phyloP scores from a whole-genome alignment of 2,797 vertebrate species.

The Sebastes oblongus region DNA sequence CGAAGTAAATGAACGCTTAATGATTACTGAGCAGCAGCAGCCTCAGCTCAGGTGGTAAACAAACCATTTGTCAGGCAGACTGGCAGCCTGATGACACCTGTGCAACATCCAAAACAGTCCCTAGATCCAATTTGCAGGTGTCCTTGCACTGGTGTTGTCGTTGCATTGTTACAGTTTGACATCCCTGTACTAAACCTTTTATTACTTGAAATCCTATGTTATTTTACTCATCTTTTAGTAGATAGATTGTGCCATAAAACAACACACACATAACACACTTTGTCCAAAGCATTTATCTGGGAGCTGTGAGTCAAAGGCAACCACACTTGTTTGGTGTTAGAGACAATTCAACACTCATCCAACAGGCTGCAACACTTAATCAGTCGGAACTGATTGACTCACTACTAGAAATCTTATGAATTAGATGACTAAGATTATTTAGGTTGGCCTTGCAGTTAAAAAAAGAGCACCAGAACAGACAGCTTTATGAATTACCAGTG shows the following conservation, averaged over 20 bases:
- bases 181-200: not conserved
- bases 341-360: not conserved
- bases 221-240: not conserved
- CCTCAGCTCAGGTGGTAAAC: conserved; percentile 63
- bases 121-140: conserved; percentile 53
- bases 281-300: not conserved
- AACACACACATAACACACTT: not conserved
- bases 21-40: conserved; percentile 54
- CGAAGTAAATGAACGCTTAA: conserved; percentile 58
- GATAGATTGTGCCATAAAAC: not conserved
- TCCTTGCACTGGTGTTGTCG: conserved; percentile 3
- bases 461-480: not conserved
- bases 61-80: conserved; percentile 62
- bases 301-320: conserved; percentile 9
- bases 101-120: conserved; percentile 38
- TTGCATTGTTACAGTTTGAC: conserved; percentile 12
- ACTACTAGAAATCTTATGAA: not conserved
- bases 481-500: not conserved
- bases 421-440: not conserved
- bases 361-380: not conserved
- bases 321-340: conserved; percentile 14
- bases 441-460: not conserved
- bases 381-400: conserved; percentile 7
- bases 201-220: not conserved
- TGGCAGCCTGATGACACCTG: conserved; percentile 59